A percentile compares a stretch with the other conserved stretches of the same genome.
These are phyloP conservation scores for Mandrillus leucophaeus DNA, from an alignment of 2,113 vertebrate species.

Conservation along the genomic window DNA sequence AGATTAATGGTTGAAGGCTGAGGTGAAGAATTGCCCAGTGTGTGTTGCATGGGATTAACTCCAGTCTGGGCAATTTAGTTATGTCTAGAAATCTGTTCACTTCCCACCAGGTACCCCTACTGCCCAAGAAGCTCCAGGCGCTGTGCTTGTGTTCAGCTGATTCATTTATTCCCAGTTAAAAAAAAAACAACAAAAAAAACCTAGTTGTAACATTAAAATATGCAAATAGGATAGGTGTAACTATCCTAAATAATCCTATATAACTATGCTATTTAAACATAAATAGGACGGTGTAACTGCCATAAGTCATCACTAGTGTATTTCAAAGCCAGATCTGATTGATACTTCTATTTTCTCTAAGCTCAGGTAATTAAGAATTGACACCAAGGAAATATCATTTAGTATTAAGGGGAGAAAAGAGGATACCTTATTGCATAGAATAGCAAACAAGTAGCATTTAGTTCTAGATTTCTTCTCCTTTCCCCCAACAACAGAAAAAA, in stretches of 20 bases:
- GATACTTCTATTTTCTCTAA: constrained; percentile 26
- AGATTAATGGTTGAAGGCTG: background rate
- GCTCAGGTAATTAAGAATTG: constrained; percentile 14
- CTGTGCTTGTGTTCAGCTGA: background rate
- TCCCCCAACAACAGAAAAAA: background rate
- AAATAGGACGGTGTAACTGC: constrained; percentile 2
- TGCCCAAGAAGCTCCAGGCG: background rate
- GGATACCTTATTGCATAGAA: background rate
- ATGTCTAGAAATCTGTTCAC: background rate
- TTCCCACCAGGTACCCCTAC: background rate
- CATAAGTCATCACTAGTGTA: background rate
- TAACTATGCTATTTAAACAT: background rate
- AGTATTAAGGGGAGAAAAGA: background rate
- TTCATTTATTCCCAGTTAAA: constrained; percentile 19
- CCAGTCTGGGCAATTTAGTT: background rate
- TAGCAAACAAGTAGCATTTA: background rate
- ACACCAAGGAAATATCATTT: background rate
- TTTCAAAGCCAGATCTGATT: background rate
- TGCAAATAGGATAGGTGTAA: background rate
- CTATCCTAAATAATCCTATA: too few species aligned
- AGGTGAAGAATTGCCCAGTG: background rate
- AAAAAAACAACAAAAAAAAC: background rate
- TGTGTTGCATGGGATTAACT: background rate
- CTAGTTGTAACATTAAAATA: background rate
- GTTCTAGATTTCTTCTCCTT: background rate